phyloP scores from a whole-genome alignment of 2,888 invertebrate species.

The Agriotes lineatus region DNA sequence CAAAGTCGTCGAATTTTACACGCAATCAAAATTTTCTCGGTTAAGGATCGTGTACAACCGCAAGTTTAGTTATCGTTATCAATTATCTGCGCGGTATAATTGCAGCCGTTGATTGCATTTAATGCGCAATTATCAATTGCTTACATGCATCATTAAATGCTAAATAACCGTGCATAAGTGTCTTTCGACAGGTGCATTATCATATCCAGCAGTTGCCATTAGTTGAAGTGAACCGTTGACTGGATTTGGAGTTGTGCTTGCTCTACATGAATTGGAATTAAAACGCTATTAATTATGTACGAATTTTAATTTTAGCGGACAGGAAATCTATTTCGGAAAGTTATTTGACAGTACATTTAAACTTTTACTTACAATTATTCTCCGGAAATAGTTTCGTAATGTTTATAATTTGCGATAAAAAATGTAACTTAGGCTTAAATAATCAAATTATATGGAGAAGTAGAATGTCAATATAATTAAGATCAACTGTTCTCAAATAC shows the following conservation, averaged over 20 bases:
- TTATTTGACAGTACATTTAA: too few species aligned
- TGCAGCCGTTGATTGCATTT: conserved; percentile 3
- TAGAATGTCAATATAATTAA: too few species aligned
- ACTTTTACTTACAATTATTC: too few species aligned
- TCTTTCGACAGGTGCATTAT: conserved; percentile 9
- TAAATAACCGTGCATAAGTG: conserved; percentile 20
- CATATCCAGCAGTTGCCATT: conserved; percentile 8
- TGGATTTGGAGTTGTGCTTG: background rate
- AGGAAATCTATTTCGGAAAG: too few species aligned
- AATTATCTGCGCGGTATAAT: conserved; percentile 3
- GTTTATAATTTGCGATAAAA: too few species aligned
- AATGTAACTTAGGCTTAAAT: too few species aligned
- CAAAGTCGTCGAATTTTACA: background rate
- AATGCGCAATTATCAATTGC: conserved; percentile 7
- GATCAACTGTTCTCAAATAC: too few species aligned
- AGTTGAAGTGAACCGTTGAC: background rate
- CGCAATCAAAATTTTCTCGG: background rate
- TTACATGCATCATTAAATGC: conserved; percentile 29
- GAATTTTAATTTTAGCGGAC: too few species aligned
- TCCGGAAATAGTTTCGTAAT: too few species aligned
- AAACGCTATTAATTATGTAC: background rate
- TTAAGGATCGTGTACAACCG: background rate
- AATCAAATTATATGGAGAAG: too few species aligned
- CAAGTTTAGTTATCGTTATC: conserved; percentile 8
- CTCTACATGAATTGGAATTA: conserved; percentile 11